A percentile compares a stretch with the other conserved stretches of the same genome.
Evolutionary conservation across 2,888 invertebrate genomes (phyloP).

Genomic region (Carcina quercana): DNA sequence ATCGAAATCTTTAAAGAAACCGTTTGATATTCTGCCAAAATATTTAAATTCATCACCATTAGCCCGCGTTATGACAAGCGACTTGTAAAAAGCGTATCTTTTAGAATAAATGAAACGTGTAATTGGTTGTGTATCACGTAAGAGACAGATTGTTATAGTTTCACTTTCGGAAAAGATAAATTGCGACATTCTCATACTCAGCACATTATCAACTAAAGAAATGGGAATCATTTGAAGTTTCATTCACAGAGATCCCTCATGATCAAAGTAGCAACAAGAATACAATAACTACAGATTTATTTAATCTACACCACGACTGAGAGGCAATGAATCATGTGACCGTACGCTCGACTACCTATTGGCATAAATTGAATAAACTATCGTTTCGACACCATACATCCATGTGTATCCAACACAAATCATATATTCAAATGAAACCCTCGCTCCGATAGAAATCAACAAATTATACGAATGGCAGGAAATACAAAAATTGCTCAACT

Average conservation of each 20-base stretch:
- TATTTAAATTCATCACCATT: constrained; percentile 17
- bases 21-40: constrained; percentile 32
- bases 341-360: constrained; percentile 32
- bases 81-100: constrained; percentile 3
- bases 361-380: constrained; percentile 49
- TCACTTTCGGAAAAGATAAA: too few species aligned
- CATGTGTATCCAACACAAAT: too few species aligned
- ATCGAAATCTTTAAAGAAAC: constrained; percentile 14
- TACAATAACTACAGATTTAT: constrained; percentile 43
- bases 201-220: too few species aligned
- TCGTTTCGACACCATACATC: constrained; percentile 23
- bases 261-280: constrained; percentile 23
- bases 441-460: constrained; percentile 19
- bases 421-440: constrained; percentile 33
- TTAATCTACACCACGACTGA: constrained; percentile 44
- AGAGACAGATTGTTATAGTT: too few species aligned
- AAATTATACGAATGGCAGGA: constrained; percentile 27
- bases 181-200: too few species aligned
- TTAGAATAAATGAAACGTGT: constrained; percentile 1
- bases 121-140: constrained; percentile 3
- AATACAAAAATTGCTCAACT: constrained; percentile 30
- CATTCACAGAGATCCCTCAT: too few species aligned
- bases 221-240: too few species aligned
- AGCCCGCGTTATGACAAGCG: constrained; percentile 4
- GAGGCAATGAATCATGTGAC: constrained; percentile 43